These are phyloP conservation scores for Stichodactyla mertensii DNA, from an alignment of 64 coral and sea anemone genomes.

Conservation along the genomic window DNA sequence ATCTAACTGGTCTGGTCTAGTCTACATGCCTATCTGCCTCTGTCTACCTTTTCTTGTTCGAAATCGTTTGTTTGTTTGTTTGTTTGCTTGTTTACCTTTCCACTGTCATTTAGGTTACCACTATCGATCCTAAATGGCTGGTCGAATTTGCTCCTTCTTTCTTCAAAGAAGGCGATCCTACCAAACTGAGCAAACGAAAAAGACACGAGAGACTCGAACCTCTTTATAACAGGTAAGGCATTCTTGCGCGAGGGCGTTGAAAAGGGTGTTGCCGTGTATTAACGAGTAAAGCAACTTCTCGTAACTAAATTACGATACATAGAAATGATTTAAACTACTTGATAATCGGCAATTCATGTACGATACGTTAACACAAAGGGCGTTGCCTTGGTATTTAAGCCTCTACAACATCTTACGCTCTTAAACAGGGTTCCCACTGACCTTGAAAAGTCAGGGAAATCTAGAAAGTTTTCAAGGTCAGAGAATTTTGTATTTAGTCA, in stretches of 20 bases:
- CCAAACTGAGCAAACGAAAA: slow-evolving; percentile 96
- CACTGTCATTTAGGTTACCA: slow-evolving; percentile 43
- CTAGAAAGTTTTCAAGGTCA: too few species aligned
- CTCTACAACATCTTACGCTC: not conserved
- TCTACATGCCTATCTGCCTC: too few species aligned
- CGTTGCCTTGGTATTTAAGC: not conserved
- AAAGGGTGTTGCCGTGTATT: not conserved
- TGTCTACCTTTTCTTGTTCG: too few species aligned
- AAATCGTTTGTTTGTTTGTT: too few species aligned
- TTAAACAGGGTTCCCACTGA: too few species aligned
- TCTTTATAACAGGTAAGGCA: slow-evolving; percentile 84
- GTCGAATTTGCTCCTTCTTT: slow-evolving; percentile 96
- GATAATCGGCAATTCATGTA: too few species aligned
- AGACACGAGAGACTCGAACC: slow-evolving; percentile 91
- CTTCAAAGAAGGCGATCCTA: slow-evolving; percentile 87
- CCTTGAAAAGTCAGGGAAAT: too few species aligned
- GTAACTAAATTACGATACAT: too few species aligned
- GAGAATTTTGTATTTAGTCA: too few species aligned
- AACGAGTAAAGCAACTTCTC: not conserved
- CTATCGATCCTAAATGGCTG: slow-evolving; percentile 96
- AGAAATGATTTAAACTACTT: too few species aligned
- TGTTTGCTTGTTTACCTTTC: not conserved
- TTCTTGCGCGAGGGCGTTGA: not conserved
- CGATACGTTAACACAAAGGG: not conserved
- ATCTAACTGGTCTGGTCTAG: too few species aligned